Evolutionary conservation across 2,888 invertebrate species (phyloP).

Genomic region (Muschampia plurimacula): DNA sequence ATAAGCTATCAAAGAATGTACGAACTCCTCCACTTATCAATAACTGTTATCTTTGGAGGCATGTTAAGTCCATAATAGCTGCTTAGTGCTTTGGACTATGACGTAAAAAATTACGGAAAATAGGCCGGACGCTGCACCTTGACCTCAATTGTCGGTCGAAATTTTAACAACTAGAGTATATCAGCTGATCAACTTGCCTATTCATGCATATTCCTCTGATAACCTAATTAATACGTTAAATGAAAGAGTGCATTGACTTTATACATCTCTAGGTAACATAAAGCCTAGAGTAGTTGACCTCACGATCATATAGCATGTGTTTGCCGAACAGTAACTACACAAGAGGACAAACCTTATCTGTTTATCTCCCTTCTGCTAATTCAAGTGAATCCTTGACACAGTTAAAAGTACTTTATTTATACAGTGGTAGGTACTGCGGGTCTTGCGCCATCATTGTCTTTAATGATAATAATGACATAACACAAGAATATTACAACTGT

Average conservation of each 20-base stretch:
- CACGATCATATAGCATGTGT: constrained; percentile 3
- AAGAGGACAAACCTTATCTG: constrained; percentile 56
- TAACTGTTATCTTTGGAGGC: too few species aligned
- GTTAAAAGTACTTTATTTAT: constrained; percentile 50
- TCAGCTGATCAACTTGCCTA: neutral
- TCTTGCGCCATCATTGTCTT: constrained; percentile 57
- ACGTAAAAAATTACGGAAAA: too few species aligned
- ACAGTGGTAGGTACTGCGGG: constrained; percentile 43
- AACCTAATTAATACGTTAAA: neutral
- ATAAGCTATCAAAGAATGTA: too few species aligned
- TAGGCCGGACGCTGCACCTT: too few species aligned
- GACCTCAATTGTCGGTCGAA: too few species aligned
- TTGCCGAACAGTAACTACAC: constrained; percentile 10
- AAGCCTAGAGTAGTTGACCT: neutral
- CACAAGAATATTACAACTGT: constrained; percentile 32
- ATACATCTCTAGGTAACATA: neutral
- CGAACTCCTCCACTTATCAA: too few species aligned
- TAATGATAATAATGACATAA: constrained; percentile 67
- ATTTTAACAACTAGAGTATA: neutral
- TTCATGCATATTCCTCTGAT: neutral
- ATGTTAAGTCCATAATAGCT: too few species aligned
- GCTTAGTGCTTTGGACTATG: too few species aligned
- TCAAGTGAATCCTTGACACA: constrained; percentile 72
- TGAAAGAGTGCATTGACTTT: neutral
- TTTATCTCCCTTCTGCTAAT: constrained; percentile 56